Base-by-base conservation (phyloP, 2,888 invertebrate species). In the Chymomyza amoena region DNA sequence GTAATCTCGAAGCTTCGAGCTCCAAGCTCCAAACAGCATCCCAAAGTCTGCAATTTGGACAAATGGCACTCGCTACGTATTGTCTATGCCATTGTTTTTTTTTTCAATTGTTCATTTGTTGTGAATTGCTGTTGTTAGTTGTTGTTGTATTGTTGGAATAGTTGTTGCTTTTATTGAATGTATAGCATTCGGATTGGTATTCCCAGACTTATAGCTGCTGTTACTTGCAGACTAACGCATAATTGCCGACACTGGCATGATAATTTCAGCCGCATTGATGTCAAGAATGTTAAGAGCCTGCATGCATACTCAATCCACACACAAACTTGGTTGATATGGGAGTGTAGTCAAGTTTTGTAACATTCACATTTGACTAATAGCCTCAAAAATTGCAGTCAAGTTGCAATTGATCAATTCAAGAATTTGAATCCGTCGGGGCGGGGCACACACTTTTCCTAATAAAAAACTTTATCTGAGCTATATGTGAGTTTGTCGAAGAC, bases 231-330 rank as follows among this genome's bases (percentile, higher is more conserved):
- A 68, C 66, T 64, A 64, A 75, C 87, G 76, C 76, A 83, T 85
- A 83, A 85, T 85, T 87, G 86, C 65, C 57, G 81, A 56, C 72
- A 66, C 57, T 76, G 84, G 84, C 76, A 84, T 84, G 86, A 85
- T 83, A 84, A 84, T 84, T 77, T 77, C 57, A 52, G 60, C 61
- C 72, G 61, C 64, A 79, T 68, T 77, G 65, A 76, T 81, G 64
- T 69, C 62, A 61, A 67, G 74, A 83, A 87, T 84, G 66, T 75
- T 64, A 28, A 68, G 64, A 69, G 45, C 69, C 80, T n/a, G n/a
- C n/a, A 68, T 75, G 68, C 65, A 7, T 18, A 45, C 39, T 13
- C 6, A 13, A 45, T 45, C 4, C 39, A 18, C 28, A 57, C 18
- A 57, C 1, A 57, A 4, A 57, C 5, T 1, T 28, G 28, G 13